phyloP scores from a whole-genome alignment of 2,113 vertebrate genomes.

The Mobula hypostoma region DNA sequence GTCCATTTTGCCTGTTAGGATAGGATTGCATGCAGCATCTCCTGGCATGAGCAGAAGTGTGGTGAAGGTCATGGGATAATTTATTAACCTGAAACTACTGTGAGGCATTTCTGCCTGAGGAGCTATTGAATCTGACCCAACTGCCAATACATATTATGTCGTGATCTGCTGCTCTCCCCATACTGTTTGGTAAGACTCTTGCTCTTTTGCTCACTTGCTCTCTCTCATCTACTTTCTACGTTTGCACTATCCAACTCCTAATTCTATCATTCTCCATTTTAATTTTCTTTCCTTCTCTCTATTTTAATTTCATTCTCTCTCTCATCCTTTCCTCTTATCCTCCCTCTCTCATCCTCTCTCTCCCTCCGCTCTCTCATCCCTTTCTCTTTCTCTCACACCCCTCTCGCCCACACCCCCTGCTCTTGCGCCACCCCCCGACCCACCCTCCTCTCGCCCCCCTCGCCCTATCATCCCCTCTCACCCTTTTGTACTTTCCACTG shows the following conservation, averaged over 20 bases:
- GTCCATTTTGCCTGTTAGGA: no score
- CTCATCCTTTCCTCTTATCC: no score
- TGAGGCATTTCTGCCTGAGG: background rate
- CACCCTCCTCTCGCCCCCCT: no score
- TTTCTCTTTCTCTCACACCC: background rate
- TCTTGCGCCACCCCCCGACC: no score
- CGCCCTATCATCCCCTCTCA: background rate
- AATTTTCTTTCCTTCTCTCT: background rate
- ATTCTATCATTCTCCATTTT: no score
- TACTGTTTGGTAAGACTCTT: background rate
- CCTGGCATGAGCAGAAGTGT: background rate
- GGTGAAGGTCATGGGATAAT: conserved; percentile 2
- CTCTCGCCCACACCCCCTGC: no score
- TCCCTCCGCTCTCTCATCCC: background rate
- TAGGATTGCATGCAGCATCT: background rate
- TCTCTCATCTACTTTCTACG: no score
- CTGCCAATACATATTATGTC: background rate
- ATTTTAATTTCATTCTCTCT: no score
- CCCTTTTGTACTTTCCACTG: background rate
- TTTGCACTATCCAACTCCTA: no score
- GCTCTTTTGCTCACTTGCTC: background rate
- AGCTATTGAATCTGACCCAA: background rate
- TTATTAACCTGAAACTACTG: background rate
- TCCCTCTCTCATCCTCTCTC: no score
- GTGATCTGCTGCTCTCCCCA: background rate